Evolutionary conservation across 2,797 vertebrate species (phyloP), one percentile per base, ranked within the genome.

Genomic region (Neopelma chrysocephalum): DNA sequence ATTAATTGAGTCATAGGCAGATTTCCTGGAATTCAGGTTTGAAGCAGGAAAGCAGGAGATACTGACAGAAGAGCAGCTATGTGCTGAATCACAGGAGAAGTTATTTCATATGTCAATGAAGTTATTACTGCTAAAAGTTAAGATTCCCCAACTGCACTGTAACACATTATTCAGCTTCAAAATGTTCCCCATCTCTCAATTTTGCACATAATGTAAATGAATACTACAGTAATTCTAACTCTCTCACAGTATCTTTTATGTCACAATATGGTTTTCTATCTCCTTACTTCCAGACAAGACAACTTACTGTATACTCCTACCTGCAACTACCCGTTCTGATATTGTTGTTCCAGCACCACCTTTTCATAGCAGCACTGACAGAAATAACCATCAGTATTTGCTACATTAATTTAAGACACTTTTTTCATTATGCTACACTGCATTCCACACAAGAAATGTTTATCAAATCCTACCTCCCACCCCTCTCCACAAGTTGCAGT

Each of bases 1-100:
- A 90, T 87, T 85, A 79, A 34, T 92, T 83, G 92, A 96, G 82
- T 93, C 93, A 97, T 16, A 91, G 58, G 42, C 23, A 75, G 53
- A 66, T 78, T 96, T 96, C 80, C 80, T 86, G 89, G 90, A 93
- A 96, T 93, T 91, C 84, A 69, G 57, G 58, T 87, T 56, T 81
- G 68, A 82, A 87, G 89, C 48, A 53, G 51, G 40, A 95, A 96
- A 70, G 78, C 18, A 61, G 70, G 29, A 1, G 2, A 86, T 38
- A 84, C 0, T 32, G 68, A 51, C 29, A 79, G 32, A 82, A 70
- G 27, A 80, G 64, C 21, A 82, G 48, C 40, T 31, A 75, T n/a
- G 32, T 45, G 47, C 56, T 92, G 66, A 82, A 69, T 83, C 56
- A 80, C 42, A 77, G 14, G 21, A 83, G 20, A 61, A 71, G 27